Evolutionary conservation across 92 coral and sea anemone genomes (phyloP).

Genomic region (Virgularia gustaviana): DNA sequence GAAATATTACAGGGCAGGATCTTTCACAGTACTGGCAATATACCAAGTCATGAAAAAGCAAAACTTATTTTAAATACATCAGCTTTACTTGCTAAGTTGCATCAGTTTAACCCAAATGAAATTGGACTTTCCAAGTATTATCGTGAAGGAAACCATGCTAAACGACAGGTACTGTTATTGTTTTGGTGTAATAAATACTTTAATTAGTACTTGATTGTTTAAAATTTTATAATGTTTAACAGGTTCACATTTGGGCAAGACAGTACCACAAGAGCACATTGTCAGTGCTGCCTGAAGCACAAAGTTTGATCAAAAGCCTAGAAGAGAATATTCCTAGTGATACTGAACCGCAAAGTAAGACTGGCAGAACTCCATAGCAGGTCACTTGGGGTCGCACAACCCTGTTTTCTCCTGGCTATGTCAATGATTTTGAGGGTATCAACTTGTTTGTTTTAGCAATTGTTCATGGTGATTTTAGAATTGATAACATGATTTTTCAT

Average conservation of each 20-base stretch:
- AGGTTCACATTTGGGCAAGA: slow-evolving; percentile 57
- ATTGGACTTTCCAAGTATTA: slow-evolving; percentile 81
- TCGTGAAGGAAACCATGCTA: slow-evolving; percentile 57
- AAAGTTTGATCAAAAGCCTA: slow-evolving; percentile 55
- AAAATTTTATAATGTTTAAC: neutral
- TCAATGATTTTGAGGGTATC: neutral
- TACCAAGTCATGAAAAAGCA: slow-evolving; percentile 39
- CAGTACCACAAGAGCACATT: slow-evolving; percentile 80
- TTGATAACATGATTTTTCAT: slow-evolving; percentile 82
- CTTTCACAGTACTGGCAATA: slow-evolving; percentile 51
- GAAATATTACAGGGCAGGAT: slow-evolving; percentile 62
- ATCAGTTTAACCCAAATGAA: slow-evolving; percentile 60
- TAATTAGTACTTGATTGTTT: neutral
- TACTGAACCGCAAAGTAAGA: slow-evolving; percentile 57
- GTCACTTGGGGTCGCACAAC: too few relatives aligned
- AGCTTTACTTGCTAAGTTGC: slow-evolving; percentile 71
- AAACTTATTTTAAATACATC: slow-evolving; percentile 58
- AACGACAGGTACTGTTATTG: slow-evolving; percentile 66
- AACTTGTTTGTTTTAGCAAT: slow-evolving; percentile 47
- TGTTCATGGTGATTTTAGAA: slow-evolving; percentile 87
- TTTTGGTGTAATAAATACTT: neutral
- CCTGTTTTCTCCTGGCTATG: neutral
- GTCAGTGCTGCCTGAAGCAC: slow-evolving; percentile 54
- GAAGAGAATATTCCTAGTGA: slow-evolving; percentile 52
- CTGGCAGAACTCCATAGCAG: too few relatives aligned